Evolutionary conservation across 2,113 vertebrate species (phyloP), one percentile per base, ranked within the genome.

Genomic region (Dascyllus trimaculatus): DNA sequence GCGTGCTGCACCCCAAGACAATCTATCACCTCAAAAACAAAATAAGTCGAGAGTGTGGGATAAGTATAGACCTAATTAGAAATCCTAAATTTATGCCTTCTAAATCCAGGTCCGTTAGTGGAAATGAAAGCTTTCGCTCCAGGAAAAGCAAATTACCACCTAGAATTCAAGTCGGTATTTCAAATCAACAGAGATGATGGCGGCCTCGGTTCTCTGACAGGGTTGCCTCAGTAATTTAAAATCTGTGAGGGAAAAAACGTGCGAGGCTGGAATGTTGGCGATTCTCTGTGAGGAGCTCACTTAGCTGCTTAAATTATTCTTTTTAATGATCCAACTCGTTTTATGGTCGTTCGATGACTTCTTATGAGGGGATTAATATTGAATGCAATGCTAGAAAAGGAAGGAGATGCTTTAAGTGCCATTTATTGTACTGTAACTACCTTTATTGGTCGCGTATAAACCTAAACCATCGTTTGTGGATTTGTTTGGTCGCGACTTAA

Each of bases 111-210:
- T 8, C 52, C 18, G 11, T 4, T 5, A n/a, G 24, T 77, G 63
- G 56, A 66, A 65, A 84, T 58, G 40, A 35, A 52, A 18, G 52
- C 48, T 76, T 80, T 75, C 40, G 62, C 59, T 79, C 53, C 62
- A 75, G 69, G 76, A 76, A 89, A 75, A 65, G 18, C 3, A 56
- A 66, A 63, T 67, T 56, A 22, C 62, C 13, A n/a, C 38, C 32
- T 52, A 74, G 66, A 75, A 74, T 62, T 81, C 76, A 65, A 59
- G 63, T 69, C 38, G 8, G n/a, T 78, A 71, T 79, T 72, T 81
- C 63, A 74, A 1, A 52, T 21, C 60, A 48, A 0, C 63, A 49
- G 1, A n/a, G 29, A 61, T 17, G 22, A 57, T n/a, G 13, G 61
- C 61, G 60, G 38, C 46, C 21, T 56, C 19, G 40, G 6, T 10